These are phyloP conservation scores for Pocota personata DNA, from an alignment of 2,888 invertebrate species.

Conservation along the genomic window DNA sequence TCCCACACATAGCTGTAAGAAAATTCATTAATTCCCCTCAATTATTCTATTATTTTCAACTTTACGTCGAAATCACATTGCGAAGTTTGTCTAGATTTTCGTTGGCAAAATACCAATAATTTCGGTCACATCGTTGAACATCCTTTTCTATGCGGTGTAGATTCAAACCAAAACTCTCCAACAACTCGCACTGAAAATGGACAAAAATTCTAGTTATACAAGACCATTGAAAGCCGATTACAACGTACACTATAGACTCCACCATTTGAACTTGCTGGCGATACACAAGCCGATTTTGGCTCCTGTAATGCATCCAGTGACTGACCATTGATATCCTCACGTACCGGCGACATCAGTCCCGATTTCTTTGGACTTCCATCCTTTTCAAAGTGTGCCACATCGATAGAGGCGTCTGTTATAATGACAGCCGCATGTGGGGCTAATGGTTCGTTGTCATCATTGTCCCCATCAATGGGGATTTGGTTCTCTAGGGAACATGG, in stretches of 20 bases:
- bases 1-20: slow-evolving; percentile 95
- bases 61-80: slow-evolving; percentile 98
- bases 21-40: neutral
- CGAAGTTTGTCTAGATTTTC: slow-evolving; percentile 95
- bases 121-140: slow-evolving; percentile 97
- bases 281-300: slow-evolving; percentile 88
- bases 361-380: slow-evolving; percentile 78
- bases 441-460: slow-evolving; percentile 55
- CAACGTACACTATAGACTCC: slow-evolving; percentile 92
- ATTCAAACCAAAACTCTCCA: slow-evolving; percentile 94
- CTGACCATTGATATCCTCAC: slow-evolving; percentile 83
- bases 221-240: neutral
- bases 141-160: slow-evolving; percentile 98
- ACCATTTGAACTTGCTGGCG: slow-evolving; percentile 94
- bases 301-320: slow-evolving; percentile 81
- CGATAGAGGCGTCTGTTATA: slow-evolving; percentile 89
- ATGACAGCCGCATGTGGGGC: slow-evolving; percentile 83
- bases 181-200: slow-evolving; percentile 88
- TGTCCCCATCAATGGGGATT: slow-evolving; percentile 55
- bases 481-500: slow-evolving; percentile 79
- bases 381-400: slow-evolving; percentile 83
- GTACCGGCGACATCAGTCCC: slow-evolving; percentile 83
- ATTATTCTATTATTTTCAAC: slow-evolving; percentile 62
- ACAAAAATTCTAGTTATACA: neutral
- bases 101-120: slow-evolving; percentile 95